Evolutionary conservation across 2,888 invertebrate species (phyloP).

Genomic region (Crioceris asparagi): DNA sequence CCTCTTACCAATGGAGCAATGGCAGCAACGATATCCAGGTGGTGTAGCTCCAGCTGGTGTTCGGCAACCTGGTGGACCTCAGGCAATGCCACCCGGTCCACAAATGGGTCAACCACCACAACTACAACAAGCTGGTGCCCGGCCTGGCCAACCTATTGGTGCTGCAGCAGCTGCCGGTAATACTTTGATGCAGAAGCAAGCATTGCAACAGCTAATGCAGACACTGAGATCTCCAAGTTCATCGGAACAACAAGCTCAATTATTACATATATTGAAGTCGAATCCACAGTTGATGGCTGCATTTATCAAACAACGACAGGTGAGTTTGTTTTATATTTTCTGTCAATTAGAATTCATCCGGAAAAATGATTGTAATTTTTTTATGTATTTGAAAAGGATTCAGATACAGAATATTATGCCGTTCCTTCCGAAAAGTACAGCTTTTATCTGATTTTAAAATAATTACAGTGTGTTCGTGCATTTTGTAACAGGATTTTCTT

Average conservation of each 20-base stretch:
- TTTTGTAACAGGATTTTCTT: too few relatives aligned
- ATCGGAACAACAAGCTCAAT: slow-evolving; percentile 84
- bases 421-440: too few relatives aligned
- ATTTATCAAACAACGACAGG: slow-evolving; percentile 80
- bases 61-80: slow-evolving; percentile 34
- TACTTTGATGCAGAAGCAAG: slow-evolving; percentile 47
- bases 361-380: too few relatives aligned
- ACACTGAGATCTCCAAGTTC: slow-evolving; percentile 83
- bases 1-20: slow-evolving; percentile 46
- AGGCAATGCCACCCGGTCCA: slow-evolving; percentile 22
- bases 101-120: slow-evolving; percentile 15
- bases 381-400: too few relatives aligned
- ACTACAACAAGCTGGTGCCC: slow-evolving; percentile 20
- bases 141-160: slow-evolving; percentile 22
- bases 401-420: too few relatives aligned
- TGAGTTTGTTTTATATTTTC: slow-evolving; percentile 21
- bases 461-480: too few relatives aligned
- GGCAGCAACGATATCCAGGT: slow-evolving; percentile 42
- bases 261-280: slow-evolving; percentile 80
- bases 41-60: slow-evolving; percentile 35
- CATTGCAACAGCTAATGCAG: slow-evolving; percentile 77
- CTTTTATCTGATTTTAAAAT: too few relatives aligned
- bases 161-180: slow-evolving; percentile 19
- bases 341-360: too few relatives aligned
- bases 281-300: slow-evolving; percentile 94